A percentile compares a stretch with the other conserved stretches of the same genome.
Evolutionary conservation across 2,113 vertebrate genomes (phyloP).

Genomic region (Galbula dea): DNA sequence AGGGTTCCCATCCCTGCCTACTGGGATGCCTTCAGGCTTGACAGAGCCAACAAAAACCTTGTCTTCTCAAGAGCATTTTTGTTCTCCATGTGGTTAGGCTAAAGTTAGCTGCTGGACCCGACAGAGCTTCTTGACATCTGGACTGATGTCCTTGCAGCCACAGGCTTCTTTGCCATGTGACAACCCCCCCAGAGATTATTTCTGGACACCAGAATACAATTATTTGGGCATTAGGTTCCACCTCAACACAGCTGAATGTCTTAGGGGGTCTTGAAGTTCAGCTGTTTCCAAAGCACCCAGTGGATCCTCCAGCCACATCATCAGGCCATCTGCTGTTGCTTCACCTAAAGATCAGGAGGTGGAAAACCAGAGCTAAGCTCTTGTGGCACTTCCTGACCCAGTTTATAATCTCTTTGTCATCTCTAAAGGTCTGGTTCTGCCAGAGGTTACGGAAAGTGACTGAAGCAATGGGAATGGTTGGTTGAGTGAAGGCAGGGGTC

Average conservation of each 20-base stretch:
- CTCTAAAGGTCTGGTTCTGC: neutral
- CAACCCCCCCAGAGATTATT: neutral
- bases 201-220: neutral
- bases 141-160: neutral
- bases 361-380: neutral
- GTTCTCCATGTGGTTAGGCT: neutral
- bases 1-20: neutral
- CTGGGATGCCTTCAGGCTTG: neutral
- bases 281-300: neutral
- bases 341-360: neutral
- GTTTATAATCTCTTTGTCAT: neutral
- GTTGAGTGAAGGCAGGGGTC: neutral
- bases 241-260: neutral
- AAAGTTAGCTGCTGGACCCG: constrained; percentile 1
- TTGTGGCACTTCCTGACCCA: neutral
- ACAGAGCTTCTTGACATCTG: neutral
- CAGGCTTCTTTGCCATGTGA: neutral
- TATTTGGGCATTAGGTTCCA: neutral
- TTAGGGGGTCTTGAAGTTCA: neutral
- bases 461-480: neutral
- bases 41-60: constrained; percentile 22
- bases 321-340: neutral
- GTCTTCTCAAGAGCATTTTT: neutral
- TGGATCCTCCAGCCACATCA: neutral
- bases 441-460: neutral